Conservation (phyloP, 2,113 vertebrate genomes). For the Arizona elegans region DNA sequence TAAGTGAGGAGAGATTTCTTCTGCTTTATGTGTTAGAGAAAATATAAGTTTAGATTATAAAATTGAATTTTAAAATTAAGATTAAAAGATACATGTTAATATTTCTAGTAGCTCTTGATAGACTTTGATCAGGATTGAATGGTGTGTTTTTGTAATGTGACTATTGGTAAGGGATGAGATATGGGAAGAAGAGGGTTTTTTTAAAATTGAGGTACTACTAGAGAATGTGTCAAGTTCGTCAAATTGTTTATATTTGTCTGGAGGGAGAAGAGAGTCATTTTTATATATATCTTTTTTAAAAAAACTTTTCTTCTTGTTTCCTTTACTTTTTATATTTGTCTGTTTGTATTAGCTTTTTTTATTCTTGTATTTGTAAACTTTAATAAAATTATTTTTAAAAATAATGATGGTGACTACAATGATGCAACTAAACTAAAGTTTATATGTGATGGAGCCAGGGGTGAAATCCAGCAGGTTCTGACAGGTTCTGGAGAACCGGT, state of each 20-base stretch:
- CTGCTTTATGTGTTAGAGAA: neutral
- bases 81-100: neutral
- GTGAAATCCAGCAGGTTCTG: no score
- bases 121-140: neutral
- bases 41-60: neutral
- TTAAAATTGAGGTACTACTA: neutral
- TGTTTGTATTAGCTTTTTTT: neutral
- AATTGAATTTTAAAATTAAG: neutral
- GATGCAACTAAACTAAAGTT: neutral
- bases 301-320: neutral
- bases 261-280: neutral
- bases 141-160: neutral
- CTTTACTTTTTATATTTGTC: neutral
- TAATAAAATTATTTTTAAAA: neutral
- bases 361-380: neutral
- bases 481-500: no score
- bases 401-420: neutral
- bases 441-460: neutral
- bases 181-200: neutral
- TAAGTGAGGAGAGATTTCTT: neutral
- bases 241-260: neutral
- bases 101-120: neutral
- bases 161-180: neutral
- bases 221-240: neutral
- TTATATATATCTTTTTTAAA: neutral